Evolutionary conservation across 35 echinoderm and acorn worm species (phyloP).

Genomic region (Holothuria glaberrima): DNA sequence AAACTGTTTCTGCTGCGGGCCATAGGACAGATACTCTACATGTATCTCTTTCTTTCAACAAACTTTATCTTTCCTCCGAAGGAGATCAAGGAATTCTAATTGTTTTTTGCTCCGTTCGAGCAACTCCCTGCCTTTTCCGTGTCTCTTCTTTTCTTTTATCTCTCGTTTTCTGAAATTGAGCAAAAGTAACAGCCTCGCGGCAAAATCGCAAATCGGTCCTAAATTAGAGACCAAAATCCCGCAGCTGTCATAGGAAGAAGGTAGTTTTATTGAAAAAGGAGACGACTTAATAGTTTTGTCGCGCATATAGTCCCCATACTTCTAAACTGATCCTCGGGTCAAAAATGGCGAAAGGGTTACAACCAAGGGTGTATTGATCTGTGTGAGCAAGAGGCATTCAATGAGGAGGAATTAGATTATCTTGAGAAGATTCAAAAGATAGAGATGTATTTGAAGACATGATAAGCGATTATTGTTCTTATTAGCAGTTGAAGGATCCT

Average conservation of each 20-base stretch:
- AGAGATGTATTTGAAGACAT: slow-evolving; percentile 34
- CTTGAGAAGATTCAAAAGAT: slow-evolving; percentile 26
- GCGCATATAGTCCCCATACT: neutral
- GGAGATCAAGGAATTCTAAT: slow-evolving; percentile 35
- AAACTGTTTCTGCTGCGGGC: slow-evolving; percentile 26
- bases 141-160: neutral
- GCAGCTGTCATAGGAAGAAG: slow-evolving; percentile 45
- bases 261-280: slow-evolving; percentile 35
- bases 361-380: slow-evolving; percentile 28
- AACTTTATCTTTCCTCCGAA: slow-evolving; percentile 37
- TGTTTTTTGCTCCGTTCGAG: slow-evolving; percentile 29
- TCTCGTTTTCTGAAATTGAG: slow-evolving; percentile 34
- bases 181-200: slow-evolving; percentile 43
- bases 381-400: slow-evolving; percentile 27
- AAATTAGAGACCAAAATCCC: slow-evolving; percentile 38
- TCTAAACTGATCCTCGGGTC: slow-evolving; percentile 46
- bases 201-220: slow-evolving; percentile 50
- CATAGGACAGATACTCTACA: slow-evolving; percentile 28
- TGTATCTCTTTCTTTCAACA: slow-evolving; percentile 24
- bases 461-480: slow-evolving; percentile 14
- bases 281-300: slow-evolving; percentile 40
- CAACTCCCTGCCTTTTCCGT: slow-evolving; percentile 30
- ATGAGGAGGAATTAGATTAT: slow-evolving; percentile 43
- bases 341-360: slow-evolving; percentile 54
- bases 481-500: slow-evolving; percentile 25